Conservation (phyloP, 2,113 vertebrate species). For the Cyprinodon variegatus region DNA sequence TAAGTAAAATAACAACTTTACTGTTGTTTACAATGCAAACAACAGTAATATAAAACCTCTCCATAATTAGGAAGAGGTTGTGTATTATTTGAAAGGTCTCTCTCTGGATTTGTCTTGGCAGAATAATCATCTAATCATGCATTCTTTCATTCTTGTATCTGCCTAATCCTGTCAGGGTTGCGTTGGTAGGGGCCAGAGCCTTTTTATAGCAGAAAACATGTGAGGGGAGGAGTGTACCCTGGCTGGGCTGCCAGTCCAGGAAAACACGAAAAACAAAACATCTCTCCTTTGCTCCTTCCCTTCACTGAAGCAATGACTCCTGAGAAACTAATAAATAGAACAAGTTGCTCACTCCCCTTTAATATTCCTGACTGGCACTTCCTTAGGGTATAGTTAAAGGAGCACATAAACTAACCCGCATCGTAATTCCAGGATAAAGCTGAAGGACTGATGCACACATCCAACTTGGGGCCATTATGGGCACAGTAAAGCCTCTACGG, state of each 20-base stretch:
- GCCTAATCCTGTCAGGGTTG: not conserved
- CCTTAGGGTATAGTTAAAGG: not conserved
- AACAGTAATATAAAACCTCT: no score
- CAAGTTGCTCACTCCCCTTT: not conserved
- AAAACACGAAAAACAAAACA: not conserved
- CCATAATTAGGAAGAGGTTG: no score
- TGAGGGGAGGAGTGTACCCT: not conserved
- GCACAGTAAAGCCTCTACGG: constrained; percentile 13
- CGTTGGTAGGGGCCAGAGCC: not conserved
- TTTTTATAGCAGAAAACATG: not conserved
- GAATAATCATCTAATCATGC: not conserved
- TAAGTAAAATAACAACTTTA: no score
- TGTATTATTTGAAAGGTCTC: not conserved
- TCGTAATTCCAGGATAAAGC: constrained; percentile 4
- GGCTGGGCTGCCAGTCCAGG: not conserved
- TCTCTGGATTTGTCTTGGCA: not conserved
- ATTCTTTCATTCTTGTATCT: not conserved
- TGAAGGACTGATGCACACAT: constrained; percentile 8
- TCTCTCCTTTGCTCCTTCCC: not conserved
- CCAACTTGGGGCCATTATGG: constrained; percentile 30
- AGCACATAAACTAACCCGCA: not conserved
- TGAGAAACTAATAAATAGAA: not conserved
- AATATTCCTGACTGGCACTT: not conserved
- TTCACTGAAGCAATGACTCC: not conserved
- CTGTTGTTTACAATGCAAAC: no score